phyloP scores from a whole-genome alignment of 2,797 vertebrate genomes.

The Prunella strophiata region DNA sequence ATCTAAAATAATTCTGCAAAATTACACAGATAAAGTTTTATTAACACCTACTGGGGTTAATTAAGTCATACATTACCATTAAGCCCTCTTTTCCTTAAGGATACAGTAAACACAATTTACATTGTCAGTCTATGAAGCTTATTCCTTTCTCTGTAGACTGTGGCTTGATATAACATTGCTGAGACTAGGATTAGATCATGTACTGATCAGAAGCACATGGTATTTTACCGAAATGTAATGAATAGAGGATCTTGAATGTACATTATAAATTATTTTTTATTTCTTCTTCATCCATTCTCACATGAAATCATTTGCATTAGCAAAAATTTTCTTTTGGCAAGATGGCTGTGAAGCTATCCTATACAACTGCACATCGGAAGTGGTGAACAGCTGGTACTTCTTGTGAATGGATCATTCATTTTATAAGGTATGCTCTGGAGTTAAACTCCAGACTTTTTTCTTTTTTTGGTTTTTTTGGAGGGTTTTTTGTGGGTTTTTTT shows the following conservation, averaged over 20 bases:
- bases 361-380: background rate
- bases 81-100: background rate
- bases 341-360: background rate
- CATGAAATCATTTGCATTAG: background rate
- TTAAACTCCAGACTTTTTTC: background rate
- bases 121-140: background rate
- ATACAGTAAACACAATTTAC: background rate
- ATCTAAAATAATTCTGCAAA: background rate
- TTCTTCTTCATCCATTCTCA: background rate
- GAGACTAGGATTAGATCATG: background rate
- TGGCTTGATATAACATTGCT: background rate
- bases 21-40: background rate
- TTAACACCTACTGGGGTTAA: background rate
- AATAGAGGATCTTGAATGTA: background rate
- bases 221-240: background rate
- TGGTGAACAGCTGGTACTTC: background rate
- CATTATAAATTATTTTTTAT: background rate
- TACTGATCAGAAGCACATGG: background rate
- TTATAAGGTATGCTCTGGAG: background rate
- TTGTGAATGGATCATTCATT: background rate
- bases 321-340: background rate
- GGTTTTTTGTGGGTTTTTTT: background rate
- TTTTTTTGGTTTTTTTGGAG: background rate
- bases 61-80: background rate
- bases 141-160: background rate